Evolutionary conservation across 2,797 vertebrate genomes (phyloP), one percentile per base, ranked within the genome.

Genomic region (Danionella dracula): DNA sequence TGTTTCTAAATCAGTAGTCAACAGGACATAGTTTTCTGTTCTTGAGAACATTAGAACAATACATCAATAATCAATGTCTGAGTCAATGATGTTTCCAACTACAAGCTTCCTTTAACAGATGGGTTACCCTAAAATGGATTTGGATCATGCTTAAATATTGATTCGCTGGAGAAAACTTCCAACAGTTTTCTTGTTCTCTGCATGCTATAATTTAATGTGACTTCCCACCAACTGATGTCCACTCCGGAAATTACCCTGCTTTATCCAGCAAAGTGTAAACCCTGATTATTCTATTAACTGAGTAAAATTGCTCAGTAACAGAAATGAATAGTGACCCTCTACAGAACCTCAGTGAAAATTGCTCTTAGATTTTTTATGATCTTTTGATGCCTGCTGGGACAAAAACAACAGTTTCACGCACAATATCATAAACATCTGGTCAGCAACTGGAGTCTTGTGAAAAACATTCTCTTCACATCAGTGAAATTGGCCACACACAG

Each of bases 171-270:
- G 21, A 40, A 16, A 53, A 46, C 40, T 17, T 44, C 12, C n/a
- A 4, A 20, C 12, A 37, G 37, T 60, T 31, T 37, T 21, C 49
- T 5, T 12, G 13, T 20, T 4, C 16, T 50, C 48, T 21, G 15
- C 8, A 4, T 62, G 61, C 37, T 13, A 45, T 70, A 58, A 76
- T 66, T 54, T 44, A 13, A 76, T 67, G 40, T 73, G 57, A 55
- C 21, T 68, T 54, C 11, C 13, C 44, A 45, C 40, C 31, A 57
- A 48, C 44, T 50, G 15, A 29, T 31, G 27, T 66, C 49, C 13
- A 44, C 37, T 71, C 34, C 1, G 27, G 46, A 50, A 45, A 53
- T 23, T 2, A 57, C 57, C 45, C 4, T 15, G 19, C 11, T 65
- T 15, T 48, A 4, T 8, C 27, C 44, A 60, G 48, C 40, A 44